Percentiles rank a stretch among this genome's conserved stretches.
These are phyloP conservation scores for Poecilia gillii DNA, from an alignment of 2,797 vertebrate genomes.

Conservation along the genomic window DNA sequence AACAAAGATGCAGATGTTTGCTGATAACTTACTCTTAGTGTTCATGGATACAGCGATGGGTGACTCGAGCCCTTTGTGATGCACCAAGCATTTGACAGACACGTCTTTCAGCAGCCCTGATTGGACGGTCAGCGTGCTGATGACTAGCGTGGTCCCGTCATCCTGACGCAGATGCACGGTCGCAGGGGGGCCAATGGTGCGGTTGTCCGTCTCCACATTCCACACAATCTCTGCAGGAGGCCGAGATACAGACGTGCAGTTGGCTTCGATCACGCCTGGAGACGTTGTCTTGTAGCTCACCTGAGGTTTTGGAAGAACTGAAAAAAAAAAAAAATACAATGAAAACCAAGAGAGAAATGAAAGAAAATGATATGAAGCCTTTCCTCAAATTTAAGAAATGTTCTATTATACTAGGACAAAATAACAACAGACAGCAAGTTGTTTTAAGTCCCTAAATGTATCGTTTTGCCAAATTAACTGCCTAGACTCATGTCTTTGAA, in stretches of 20 bases:
- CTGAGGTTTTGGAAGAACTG: constrained; percentile 85
- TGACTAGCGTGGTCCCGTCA: constrained; percentile 81
- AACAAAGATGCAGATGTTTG: background rate
- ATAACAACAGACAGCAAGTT: background rate
- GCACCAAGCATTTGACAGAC: constrained; percentile 85
- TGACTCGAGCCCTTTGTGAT: constrained; percentile 84
- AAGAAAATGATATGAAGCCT: background rate
- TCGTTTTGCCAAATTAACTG: background rate
- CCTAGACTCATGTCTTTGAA: background rate
- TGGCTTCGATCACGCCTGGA: constrained; percentile 83
- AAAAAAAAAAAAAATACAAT: constrained; percentile 18
- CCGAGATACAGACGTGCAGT: constrained; percentile 80
- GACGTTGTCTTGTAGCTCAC: constrained; percentile 82
- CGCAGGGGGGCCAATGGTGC: constrained; percentile 77
- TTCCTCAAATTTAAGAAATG: background rate
- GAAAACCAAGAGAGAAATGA: background rate
- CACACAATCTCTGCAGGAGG: constrained; percentile 82
- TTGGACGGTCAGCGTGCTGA: constrained; percentile 79
- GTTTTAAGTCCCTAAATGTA: background rate
- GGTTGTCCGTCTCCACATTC: constrained; percentile 84
- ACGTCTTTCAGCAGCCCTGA: constrained; percentile 82
- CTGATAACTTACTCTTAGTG: constrained; percentile 83
- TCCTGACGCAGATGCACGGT: constrained; percentile 57
- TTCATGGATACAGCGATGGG: constrained; percentile 85
- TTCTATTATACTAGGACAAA: background rate